phyloP scores from a whole-genome alignment of 2,888 invertebrate genomes.

The Iselma pallidipennis region DNA sequence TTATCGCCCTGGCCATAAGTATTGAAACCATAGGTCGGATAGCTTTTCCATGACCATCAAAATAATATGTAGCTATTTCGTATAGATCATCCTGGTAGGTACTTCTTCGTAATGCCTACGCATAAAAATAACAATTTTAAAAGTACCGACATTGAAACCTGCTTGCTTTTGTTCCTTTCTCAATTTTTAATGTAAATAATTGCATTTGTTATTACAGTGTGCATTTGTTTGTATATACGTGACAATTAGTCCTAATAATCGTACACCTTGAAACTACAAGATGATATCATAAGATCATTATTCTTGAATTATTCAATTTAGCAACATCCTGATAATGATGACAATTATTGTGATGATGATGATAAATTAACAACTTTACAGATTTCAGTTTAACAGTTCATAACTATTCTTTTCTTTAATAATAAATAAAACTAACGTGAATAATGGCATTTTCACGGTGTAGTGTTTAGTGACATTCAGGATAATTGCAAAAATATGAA shows the following conservation, averaged over 20 bases:
- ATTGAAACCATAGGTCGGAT: conserved; percentile 93
- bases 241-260: conserved; percentile 4
- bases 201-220: neutral
- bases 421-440: neutral
- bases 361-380: neutral
- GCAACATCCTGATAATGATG: neutral
- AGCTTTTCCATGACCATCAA: conserved; percentile 97
- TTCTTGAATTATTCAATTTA: neutral
- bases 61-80: conserved; percentile 95
- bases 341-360: too few species aligned
- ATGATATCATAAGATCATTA: neutral
- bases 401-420: neutral
- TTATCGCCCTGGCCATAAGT: conserved; percentile 92
- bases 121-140: conserved; percentile 22
- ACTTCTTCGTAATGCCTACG: conserved; percentile 73
- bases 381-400: too few species aligned
- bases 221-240: neutral
- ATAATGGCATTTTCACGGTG: neutral
- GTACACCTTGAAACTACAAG: conserved; percentile 3
- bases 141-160: neutral
- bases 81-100: conserved; percentile 83
- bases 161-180: neutral
- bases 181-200: neutral
- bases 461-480: neutral
- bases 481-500: neutral